Base-by-base conservation (phyloP, 2,113 vertebrate species). In the Hippopotamus amphibius region DNA sequence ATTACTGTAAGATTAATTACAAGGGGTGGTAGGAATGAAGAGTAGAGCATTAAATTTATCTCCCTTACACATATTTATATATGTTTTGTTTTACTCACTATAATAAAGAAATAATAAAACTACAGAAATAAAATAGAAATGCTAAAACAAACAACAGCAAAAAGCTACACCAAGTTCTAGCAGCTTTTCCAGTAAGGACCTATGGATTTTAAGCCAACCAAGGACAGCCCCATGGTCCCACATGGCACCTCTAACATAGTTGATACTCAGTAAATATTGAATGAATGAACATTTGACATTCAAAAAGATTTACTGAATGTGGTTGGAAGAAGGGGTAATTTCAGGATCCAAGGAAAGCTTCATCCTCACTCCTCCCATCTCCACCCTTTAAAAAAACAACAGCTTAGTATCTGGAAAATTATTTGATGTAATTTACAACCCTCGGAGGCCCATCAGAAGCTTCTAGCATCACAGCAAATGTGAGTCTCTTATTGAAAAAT, bases 371-470 rank as follows among this genome's bases (percentile, higher is more conserved):
- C 43, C 37, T 88, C 10, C n/a, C 50, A 79, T 59, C 76, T 77
- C 72, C 57, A 85, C 66, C 59, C 61, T 84, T 97, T 94, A 95
- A 81, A 77, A 77, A 82, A 82, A 90, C 57, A 96, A 95, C 33
- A 88, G 30, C 72, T 97, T 96, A 88, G 90, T 71, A 90, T 84
- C 84, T 93, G 46, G 93, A 95, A 97, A 93, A 89, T 95, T 93
- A 96, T 97, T 97, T 97, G 63, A 93, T 94, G 81, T 83, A 94
- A 97, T 96, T 98, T 97, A 96, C 61, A 97, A 86, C 86, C 74
- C 89, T 95, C 97, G 8, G 37, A 97, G 93, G 79, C 82, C 95
- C 82, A 84, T 97, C 95, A 95, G 96, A 96, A 95, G 76, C 96
- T 97, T 97, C 97, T 91, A 97, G 83, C 57, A 95, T 87, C 93